These are phyloP conservation scores for Aethes cnicana DNA, from an alignment of 2,888 invertebrate genomes.

Conservation along the genomic window DNA sequence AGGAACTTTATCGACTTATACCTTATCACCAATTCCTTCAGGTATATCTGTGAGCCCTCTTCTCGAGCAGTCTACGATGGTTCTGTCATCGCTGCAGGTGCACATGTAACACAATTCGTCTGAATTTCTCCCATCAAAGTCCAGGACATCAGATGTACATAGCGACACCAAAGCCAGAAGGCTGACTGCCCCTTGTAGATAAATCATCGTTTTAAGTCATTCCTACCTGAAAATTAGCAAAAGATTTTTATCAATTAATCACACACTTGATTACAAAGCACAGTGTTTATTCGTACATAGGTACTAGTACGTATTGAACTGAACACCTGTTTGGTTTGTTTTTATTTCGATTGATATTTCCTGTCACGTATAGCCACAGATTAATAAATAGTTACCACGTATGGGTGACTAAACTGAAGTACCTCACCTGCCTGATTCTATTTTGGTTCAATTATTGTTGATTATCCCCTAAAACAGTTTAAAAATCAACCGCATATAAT, in stretches of 20 bases:
- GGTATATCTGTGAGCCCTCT: constrained; percentile 72
- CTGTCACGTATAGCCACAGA: too few relatives aligned
- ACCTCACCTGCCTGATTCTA: constrained; percentile 2
- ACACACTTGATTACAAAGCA: not conserved
- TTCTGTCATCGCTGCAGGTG: constrained; percentile 56
- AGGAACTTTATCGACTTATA: constrained; percentile 38
- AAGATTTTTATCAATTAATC: constrained; percentile 18
- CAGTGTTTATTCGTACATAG: not conserved
- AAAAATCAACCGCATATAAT: constrained; percentile 43
- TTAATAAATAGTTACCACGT: too few relatives aligned
- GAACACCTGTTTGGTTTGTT: constrained; percentile 52
- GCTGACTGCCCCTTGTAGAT: constrained; percentile 44
- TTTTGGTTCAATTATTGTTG: not conserved
- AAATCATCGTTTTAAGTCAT: constrained; percentile 68
- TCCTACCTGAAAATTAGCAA: constrained; percentile 60
- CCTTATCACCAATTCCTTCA: constrained; percentile 61
- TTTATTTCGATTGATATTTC: constrained; percentile 38
- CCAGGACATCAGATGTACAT: constrained; percentile 47
- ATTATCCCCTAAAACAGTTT: constrained; percentile 16
- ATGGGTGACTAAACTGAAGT: not conserved
- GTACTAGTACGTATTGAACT: constrained; percentile 1
- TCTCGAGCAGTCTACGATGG: constrained; percentile 65
- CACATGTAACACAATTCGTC: constrained; percentile 63
- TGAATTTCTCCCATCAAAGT: constrained; percentile 53
- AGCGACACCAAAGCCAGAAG: constrained; percentile 47